phyloP scores from a whole-genome alignment of 2,113 vertebrate species.

The Myiozetetes cayanensis region DNA sequence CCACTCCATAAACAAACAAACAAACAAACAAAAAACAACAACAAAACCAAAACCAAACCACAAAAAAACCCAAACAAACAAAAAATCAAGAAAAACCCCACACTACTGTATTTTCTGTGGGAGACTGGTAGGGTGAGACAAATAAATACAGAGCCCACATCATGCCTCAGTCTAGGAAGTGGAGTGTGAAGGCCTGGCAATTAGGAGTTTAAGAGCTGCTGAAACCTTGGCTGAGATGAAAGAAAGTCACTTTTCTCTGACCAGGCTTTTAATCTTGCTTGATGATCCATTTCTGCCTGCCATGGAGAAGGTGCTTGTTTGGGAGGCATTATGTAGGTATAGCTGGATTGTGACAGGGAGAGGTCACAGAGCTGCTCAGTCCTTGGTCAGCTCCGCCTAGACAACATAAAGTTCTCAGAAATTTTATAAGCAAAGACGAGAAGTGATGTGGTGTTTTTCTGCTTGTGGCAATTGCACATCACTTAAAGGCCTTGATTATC shows the following conservation, averaged over 20 bases:
- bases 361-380: not conserved
- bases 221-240: conserved; percentile 30
- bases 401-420: not conserved
- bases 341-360: not conserved
- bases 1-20: not conserved
- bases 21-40: no score
- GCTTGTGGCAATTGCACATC: not conserved
- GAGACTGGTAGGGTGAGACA: not conserved
- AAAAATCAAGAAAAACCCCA: not conserved
- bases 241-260: conserved; percentile 25
- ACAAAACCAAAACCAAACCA: no score
- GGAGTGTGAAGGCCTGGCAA: not conserved
- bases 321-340: not conserved
- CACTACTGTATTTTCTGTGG: not conserved
- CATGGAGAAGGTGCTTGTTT: not conserved
- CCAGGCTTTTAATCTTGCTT: conserved; percentile 28
- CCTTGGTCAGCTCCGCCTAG: not conserved
- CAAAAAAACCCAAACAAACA: no score
- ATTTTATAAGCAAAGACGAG: not conserved
- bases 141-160: not conserved
- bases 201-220: not conserved
- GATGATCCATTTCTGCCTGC: conserved; percentile 31
- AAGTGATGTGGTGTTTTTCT: rapidly evolving
- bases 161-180: not conserved
- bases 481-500: not conserved